Evolutionary conservation across 2,113 vertebrate genomes (phyloP).

Genomic region (Protobothrops mucrosquamatus): DNA sequence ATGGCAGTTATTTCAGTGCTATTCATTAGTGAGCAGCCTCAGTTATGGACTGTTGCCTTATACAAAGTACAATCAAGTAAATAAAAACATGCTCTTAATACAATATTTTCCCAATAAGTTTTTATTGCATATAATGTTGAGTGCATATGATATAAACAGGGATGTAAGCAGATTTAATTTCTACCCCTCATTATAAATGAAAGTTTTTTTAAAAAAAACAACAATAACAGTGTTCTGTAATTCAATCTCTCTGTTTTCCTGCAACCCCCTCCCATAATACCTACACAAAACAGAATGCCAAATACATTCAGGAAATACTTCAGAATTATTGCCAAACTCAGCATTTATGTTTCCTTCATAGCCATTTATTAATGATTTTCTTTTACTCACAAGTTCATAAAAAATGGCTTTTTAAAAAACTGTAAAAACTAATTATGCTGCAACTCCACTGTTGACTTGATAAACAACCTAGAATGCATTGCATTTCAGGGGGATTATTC

Average conservation of each 20-base stretch:
- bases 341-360: slow-evolving; percentile 25
- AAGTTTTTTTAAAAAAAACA: slow-evolving; percentile 57
- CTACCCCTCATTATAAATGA: slow-evolving; percentile 65
- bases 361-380: not conserved
- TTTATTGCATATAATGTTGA: slow-evolving; percentile 31
- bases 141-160: slow-evolving; percentile 65
- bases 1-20: slow-evolving; percentile 62
- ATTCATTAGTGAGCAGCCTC: slow-evolving; percentile 56
- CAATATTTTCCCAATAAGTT: slow-evolving; percentile 65
- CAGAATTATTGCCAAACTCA: slow-evolving; percentile 42
- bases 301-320: slow-evolving; percentile 64
- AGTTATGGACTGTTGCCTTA: slow-evolving; percentile 60
- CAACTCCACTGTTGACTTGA: not conserved
- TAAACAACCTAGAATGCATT: not conserved
- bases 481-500: not conserved
- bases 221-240: slow-evolving; percentile 55
- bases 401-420: not conserved
- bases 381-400: slow-evolving; percentile 1
- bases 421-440: not conserved
- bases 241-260: not conserved
- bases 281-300: slow-evolving; percentile 45
- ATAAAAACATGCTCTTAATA: slow-evolving; percentile 64
- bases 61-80: slow-evolving; percentile 69
- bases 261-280: slow-evolving; percentile 42
- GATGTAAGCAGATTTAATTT: slow-evolving; percentile 75